Evolutionary conservation across 2,797 vertebrate species (phyloP).

Genomic region (Crenichthys baileyi): DNA sequence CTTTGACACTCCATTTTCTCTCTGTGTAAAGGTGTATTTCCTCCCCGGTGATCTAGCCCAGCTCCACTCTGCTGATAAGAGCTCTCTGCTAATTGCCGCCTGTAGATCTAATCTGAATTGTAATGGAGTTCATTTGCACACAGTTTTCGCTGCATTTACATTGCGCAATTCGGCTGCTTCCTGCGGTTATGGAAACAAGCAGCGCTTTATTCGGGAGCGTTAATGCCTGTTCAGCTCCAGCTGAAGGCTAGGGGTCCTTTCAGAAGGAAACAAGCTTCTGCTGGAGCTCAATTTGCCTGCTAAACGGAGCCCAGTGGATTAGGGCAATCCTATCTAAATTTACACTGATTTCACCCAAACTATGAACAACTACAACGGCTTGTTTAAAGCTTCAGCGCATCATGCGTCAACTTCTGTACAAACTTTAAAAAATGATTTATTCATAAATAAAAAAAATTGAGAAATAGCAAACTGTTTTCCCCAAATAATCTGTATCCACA

Average conservation of each 20-base stretch:
- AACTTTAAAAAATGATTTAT: not conserved
- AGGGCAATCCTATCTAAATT: conserved; percentile 38
- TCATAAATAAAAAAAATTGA: not conserved
- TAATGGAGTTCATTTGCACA: conserved; percentile 79
- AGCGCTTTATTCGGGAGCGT: conserved; percentile 4
- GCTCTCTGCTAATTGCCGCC: conserved; percentile 73
- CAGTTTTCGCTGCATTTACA: conserved; percentile 73
- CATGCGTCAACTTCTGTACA: not conserved
- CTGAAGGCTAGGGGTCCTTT: conserved; percentile 55
- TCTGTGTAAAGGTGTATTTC: not conserved
- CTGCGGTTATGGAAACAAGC: conserved; percentile 69
- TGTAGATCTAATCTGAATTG: conserved; percentile 80
- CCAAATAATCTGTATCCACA: no score
- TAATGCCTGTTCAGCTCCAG: conserved; percentile 36
- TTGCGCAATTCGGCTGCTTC: conserved; percentile 63
- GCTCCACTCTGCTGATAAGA: conserved; percentile 61
- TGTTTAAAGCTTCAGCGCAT: not conserved
- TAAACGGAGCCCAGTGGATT: conserved; percentile 17
- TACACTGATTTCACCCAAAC: not conserved
- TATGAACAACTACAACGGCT: not conserved
- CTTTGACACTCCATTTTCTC: not conserved
- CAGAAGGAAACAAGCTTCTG: conserved; percentile 32
- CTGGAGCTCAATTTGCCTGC: not conserved
- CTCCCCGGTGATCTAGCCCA: not conserved
- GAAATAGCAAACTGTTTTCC: not conserved